phyloP scores from a whole-genome alignment of 2,113 vertebrate genomes.

The Neodon shergylaensis region DNA sequence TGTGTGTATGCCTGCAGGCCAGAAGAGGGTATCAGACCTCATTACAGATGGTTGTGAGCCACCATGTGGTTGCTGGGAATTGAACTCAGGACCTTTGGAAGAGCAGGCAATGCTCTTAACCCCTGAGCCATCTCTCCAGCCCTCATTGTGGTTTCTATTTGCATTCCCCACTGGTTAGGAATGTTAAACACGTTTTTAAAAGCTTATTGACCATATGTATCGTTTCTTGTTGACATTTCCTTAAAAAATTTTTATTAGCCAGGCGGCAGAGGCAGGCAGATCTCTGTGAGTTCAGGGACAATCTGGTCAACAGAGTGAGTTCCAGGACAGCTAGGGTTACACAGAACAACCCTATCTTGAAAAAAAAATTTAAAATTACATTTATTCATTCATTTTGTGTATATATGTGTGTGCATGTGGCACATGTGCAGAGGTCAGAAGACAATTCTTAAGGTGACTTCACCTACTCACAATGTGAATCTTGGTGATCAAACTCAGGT shows the following conservation, averaged over 20 bases:
- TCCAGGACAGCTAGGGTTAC: not conserved
- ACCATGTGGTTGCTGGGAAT: no score
- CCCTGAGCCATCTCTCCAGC: no score
- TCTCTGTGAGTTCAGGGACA: not conserved
- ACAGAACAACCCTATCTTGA: not conserved
- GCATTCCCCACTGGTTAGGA: not conserved
- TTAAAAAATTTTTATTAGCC: not conserved
- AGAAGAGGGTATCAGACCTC: no score
- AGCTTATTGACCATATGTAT: not conserved
- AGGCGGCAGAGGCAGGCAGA: not conserved
- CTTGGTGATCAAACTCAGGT: not conserved
- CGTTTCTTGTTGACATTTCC: not conserved
- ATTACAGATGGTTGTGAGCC: no score
- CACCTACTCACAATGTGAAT: not conserved
- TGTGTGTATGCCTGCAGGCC: no score
- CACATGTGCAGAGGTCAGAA: not conserved
- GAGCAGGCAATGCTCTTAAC: no score
- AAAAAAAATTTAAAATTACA: not conserved
- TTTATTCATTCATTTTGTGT: not conserved
- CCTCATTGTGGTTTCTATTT: not conserved
- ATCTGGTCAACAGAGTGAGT: not conserved
- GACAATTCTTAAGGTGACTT: not conserved
- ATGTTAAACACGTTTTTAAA: not conserved
- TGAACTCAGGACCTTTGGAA: no score
- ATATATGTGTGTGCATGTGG: not conserved